These are phyloP conservation scores for Clarias magur DNA, from an alignment of 2,113 vertebrate genomes.

Conservation along the genomic window DNA sequence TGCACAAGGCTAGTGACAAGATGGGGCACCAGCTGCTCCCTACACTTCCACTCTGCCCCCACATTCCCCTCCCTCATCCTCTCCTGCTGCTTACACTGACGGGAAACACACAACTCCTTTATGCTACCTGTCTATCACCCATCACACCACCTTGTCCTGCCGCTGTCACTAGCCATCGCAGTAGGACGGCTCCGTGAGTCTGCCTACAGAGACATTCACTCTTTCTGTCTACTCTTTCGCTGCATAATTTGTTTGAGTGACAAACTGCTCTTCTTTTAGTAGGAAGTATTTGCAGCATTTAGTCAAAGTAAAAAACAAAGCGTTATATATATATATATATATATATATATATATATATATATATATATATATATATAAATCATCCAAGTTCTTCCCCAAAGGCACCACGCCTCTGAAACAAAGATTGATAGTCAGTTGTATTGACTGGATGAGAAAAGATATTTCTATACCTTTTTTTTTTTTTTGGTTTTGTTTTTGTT, in stretches of 20 bases:
- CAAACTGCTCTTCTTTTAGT: slow-evolving; percentile 22
- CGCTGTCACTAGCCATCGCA: slow-evolving; percentile 29
- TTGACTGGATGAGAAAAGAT: slow-evolving; percentile 3
- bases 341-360: too few species aligned
- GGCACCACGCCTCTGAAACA: neutral
- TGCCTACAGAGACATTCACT: slow-evolving; percentile 45
- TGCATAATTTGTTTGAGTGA: slow-evolving; percentile 33
- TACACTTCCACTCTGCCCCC: slow-evolving; percentile 26
- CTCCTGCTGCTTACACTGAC: slow-evolving; percentile 65
- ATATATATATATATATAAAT: slow-evolving; percentile 12
- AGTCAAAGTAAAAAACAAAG: neutral
- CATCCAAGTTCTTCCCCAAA: neutral
- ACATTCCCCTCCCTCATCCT: slow-evolving; percentile 44
- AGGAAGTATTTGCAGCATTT: slow-evolving; percentile 37
- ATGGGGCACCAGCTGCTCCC: slow-evolving; percentile 73
- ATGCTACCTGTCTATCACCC: slow-evolving; percentile 74
- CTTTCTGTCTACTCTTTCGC: slow-evolving; percentile 21
- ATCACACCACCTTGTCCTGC: slow-evolving; percentile 67
- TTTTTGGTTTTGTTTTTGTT: neutral
- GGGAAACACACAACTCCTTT: slow-evolving; percentile 72
- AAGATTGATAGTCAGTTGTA: neutral
- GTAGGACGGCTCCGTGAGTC: slow-evolving; percentile 1
- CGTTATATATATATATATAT: too few species aligned
- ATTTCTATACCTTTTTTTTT: neutral
- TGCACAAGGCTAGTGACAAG: slow-evolving; percentile 66